Evolutionary conservation across 2,888 invertebrate genomes (phyloP).

Genomic region (Odontothrips loti): DNA sequence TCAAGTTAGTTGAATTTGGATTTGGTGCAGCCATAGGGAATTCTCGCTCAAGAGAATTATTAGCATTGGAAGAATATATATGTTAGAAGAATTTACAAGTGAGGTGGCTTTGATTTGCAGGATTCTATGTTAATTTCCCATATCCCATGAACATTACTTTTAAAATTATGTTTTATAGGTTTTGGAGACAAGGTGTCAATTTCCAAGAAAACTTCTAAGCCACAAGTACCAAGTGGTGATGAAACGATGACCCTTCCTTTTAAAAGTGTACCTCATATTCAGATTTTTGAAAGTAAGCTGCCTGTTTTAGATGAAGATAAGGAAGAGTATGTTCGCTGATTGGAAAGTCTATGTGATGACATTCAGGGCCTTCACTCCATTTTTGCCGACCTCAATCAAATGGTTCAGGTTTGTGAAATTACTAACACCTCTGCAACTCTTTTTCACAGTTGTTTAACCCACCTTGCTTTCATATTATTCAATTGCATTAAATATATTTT

Average conservation of each 20-base stretch:
- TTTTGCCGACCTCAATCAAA: conserved; percentile 58
- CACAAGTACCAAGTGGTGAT: background rate
- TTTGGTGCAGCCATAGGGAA: conserved; percentile 56
- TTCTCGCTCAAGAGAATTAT: conserved; percentile 58
- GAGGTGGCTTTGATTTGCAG: conserved; percentile 37
- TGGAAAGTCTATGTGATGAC: conserved; percentile 45
- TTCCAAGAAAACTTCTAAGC: background rate
- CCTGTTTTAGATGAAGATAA: conserved; percentile 6
- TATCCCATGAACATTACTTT: background rate
- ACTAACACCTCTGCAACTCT: background rate
- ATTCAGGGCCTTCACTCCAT: conserved; percentile 64
- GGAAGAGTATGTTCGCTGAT: conserved; percentile 28
- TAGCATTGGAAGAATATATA: conserved; percentile 63
- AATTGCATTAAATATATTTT: background rate
- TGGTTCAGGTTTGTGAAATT: conserved; percentile 47
- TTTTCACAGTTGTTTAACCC: background rate
- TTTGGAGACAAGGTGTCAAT: background rate
- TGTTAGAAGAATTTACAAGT: conserved; percentile 72
- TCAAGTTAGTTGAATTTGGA: conserved; percentile 47
- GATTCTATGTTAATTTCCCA: background rate
- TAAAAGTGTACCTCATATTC: background rate
- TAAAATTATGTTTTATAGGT: background rate
- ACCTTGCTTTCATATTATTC: background rate
- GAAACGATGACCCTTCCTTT: background rate
- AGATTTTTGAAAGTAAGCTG: background rate